A percentile compares a stretch with the other conserved stretches of the same genome.
Evolutionary conservation across 2,888 invertebrate species (phyloP).

Genomic region (Celastrina argiolus): DNA sequence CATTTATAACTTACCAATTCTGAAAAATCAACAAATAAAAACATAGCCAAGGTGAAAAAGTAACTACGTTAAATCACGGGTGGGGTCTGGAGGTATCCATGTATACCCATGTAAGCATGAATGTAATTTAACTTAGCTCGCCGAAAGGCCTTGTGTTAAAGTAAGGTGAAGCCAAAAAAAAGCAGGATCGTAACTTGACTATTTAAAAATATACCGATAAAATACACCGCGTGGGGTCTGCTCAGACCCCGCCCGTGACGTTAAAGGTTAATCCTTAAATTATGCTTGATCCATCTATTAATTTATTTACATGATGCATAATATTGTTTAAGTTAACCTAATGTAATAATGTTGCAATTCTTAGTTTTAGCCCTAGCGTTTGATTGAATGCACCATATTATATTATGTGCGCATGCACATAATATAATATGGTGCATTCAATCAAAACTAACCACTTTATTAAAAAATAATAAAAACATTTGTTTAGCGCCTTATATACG

Average conservation of each 20-base stretch:
- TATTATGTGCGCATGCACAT: neutral
- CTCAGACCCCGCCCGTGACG: too few species aligned
- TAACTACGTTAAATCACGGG: too few species aligned
- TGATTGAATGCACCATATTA: neutral
- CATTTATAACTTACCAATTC: too few species aligned
- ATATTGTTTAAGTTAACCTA: neutral
- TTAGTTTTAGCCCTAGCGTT: neutral
- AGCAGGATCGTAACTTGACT: too few species aligned
- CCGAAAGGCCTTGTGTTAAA: too few species aligned
- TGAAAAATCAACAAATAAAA: too few species aligned
- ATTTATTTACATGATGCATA: neutral
- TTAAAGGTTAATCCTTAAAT: neutral
- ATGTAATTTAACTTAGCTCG: too few species aligned
- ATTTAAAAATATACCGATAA: too few species aligned
- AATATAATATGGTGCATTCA: neutral
- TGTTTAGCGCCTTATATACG: slow-evolving; percentile 12
- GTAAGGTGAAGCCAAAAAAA: neutral
- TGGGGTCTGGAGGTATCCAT: too few species aligned
- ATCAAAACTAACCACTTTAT: neutral
- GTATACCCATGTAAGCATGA: too few species aligned
- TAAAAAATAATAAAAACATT: neutral
- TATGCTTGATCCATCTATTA: neutral
- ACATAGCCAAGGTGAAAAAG: too few species aligned
- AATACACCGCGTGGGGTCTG: too few species aligned
- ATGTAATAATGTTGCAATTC: neutral